Evolutionary conservation across 1,140 invertebrate genomes (phyloP), one percentile per base, ranked within the genome.

Genomic region (honey bee (Apis mellifera)): DNA sequence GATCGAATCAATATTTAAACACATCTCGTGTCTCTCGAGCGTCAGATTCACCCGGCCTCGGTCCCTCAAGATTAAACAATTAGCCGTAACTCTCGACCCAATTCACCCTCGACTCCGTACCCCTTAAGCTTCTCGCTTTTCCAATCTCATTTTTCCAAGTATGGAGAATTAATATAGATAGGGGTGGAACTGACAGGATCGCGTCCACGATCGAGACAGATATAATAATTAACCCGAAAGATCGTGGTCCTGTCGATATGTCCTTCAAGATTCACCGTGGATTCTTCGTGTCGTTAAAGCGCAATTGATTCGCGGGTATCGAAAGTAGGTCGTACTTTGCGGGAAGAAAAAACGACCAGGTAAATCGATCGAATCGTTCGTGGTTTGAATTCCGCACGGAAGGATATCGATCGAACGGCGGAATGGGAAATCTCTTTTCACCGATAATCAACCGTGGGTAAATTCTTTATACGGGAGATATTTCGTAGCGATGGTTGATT

Each of bases 71-170:
- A 62, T 74, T 60, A 74, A 59, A 74, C 71, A 74, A 74, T 74
- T 62, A 62, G 9, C 32, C 71, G 60, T 48, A 60, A 42, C 57
- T 60, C 71, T 60, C 11, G 71, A 74, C 71, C 71, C 71, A 48
- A 60, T 59, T 74, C 42, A 9, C 19, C 9, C 19, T 13, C 42
- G 1, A 5, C 32, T 42, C 3, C 32, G 32, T 42, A 7, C 32
- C 32, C 9, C n/a, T 0, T 7, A 62, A 21, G 12, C 69, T n/a
- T 9, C 19, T 17, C 26, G 55, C 55, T 74, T 42, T 42, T 60
- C 71, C 32, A 48, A 74, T 74, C 57, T 59, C 71, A 60, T 74
- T 74, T 74, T 60, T 74, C n/a, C 32, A 15, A 74, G 57, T 60
- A 5, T 42, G 5, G 32, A 42, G 32, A 42, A 42, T 42, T 42